Base-by-base conservation (phyloP, 1,140 invertebrate genomes). In the Lepidurus apus region DNA sequence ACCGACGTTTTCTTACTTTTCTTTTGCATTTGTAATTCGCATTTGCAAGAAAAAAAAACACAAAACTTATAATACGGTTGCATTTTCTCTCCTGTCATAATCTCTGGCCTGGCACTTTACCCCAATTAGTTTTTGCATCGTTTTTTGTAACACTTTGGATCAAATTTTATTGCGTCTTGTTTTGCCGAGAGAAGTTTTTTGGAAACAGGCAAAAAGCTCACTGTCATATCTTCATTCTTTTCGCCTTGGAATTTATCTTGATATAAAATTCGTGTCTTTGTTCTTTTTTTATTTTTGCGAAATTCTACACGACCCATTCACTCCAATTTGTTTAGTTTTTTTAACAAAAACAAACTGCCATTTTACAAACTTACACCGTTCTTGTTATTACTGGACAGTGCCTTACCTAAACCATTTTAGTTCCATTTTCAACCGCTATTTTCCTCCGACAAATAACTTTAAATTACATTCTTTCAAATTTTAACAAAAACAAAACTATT, bases 161-260 rank as follows among this genome's bases (percentile, higher is more conserved):
- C 53, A 65, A 17, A 21, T 11, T 65, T 65, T 7, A 17, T 65
- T 65, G 21, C 53, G 53, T 21, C 53, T 21, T 65, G 17, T 65
- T 17, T 65, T 65, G 53, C 53, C 53, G 17, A 17, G 53, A 21
- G 21, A 65, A 7, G 17, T 3, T 65, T 65, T 47, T 65, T 17
- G 13, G 53, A 17, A 65, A 21, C 13, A 17, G 13, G 21, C 17
- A 65, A 65, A 65, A 65, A 13, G 45, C 45, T 47, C 45, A 65
- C 53, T 65, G 53, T 65, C 53, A 65, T 65, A 65, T 65, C 53
- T 65, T 65, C 17, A 65, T 65, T 65, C n/a, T n/a, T 65, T 65
- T 65, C 53, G 53, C 53, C 53, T 65, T 65, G 53, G 6, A 65
- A 65, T 65, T 47, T 47, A 17, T 47, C 45, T 47, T 65, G n/a